Base-by-base conservation (phyloP, 2,888 invertebrate species). In the Sepiola atlantica region DNA sequence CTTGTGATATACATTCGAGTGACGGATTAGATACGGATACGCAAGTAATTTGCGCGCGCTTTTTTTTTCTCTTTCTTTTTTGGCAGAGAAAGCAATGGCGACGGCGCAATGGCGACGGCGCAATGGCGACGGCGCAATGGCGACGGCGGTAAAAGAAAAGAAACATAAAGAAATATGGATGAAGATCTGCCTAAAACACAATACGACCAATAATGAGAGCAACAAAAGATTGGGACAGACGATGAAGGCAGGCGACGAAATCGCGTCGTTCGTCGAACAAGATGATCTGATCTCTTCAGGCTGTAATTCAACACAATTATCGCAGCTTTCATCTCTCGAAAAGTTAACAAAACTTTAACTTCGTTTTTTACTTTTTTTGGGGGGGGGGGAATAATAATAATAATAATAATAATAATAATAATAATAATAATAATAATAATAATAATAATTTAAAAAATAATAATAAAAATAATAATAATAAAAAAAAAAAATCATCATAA, bases 131-230 rank as follows among this genome's bases (percentile, higher is more conserved):
- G 77, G n/a, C 16, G n/a, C 10, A n/a, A 77, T n/a, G 77, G 77
- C 32, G 77, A n/a, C n/a, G 77, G n/a, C 45, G 8, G 45, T 18
- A n/a, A 28, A 21, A 10, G n/a, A 77, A 20, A 21, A 57, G 57
- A 57, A 57, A 57, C 6, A 77, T 2, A 45, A 45, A 45, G 45
- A 45, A 45, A 45, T 45, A 45, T 45, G 45, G 77, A n/a, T 14
- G 32, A 77, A 77, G 77, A 77, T n/a, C n/a, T 77, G 77, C 77
- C 77, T n/a, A 77, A 77, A 77, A 77, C 77, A 77, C 77, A 77
- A 77, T 77, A 77, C 77, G 77, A 18, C 77, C n/a, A 77, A 77
- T 77, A 77, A 77, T 77, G 77, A 77, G 77, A 77, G n/a, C n/a
- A 18, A n/a, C n/a, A 77, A 77, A 77, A n/a, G n/a, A 18, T 2